Evolutionary conservation across 35 echinoderm and acorn worm genomes (phyloP).

Genomic region (Eucidaris tribuloides): DNA sequence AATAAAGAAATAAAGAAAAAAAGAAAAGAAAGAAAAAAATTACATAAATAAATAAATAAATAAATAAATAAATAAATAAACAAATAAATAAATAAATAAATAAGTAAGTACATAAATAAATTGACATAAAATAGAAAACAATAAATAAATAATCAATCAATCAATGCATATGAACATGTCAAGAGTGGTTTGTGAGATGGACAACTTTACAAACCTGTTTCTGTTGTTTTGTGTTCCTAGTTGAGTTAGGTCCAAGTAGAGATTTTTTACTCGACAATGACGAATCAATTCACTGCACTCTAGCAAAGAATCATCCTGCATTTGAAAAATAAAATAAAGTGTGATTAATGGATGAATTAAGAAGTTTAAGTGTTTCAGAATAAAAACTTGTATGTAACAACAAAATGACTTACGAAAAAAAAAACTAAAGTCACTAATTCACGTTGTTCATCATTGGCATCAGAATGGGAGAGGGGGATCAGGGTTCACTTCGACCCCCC

Average conservation of each 20-base stretch:
- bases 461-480: neutral
- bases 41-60: too few relatives aligned
- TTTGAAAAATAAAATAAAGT: neutral
- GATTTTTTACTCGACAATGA: constrained; percentile 25
- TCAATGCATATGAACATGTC: too few relatives aligned
- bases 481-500: neutral
- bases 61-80: too few relatives aligned
- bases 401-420: neutral
- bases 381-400: neutral
- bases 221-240: neutral
- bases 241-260: constrained; percentile 4
- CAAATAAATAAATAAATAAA: too few relatives aligned
- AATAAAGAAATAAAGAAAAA: too few relatives aligned
- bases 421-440: neutral
- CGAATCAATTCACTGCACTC: constrained; percentile 24
- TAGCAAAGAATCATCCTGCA: constrained; percentile 21
- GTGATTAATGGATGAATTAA: neutral
- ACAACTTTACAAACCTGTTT: neutral
- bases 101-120: too few relatives aligned
- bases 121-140: too few relatives aligned
- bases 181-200: too few relatives aligned
- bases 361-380: neutral
- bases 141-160: too few relatives aligned
- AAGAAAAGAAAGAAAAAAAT: too few relatives aligned
- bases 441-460: neutral